phyloP scores from a whole-genome alignment of 2,888 invertebrate genomes.

The Altica lythri region DNA sequence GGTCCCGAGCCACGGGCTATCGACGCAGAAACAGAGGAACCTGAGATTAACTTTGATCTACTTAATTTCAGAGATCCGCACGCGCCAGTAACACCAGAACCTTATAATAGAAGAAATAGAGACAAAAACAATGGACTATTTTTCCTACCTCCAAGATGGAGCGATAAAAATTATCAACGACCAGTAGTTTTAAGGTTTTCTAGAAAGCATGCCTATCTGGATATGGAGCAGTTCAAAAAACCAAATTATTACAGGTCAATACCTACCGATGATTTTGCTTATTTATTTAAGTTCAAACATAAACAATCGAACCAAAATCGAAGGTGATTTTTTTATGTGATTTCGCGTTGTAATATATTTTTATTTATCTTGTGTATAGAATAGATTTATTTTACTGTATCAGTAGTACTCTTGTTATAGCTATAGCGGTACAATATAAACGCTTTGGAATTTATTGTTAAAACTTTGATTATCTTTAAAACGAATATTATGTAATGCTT shows the following conservation, averaged over 20 bases:
- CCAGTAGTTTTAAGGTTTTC: slow-evolving; percentile 52
- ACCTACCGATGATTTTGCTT: slow-evolving; percentile 48
- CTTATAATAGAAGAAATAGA: slow-evolving; percentile 39
- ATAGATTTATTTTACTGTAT: slow-evolving; percentile 25
- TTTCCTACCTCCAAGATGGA: slow-evolving; percentile 45
- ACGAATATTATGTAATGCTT: too few relatives aligned
- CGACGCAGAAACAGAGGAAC: slow-evolving; percentile 18
- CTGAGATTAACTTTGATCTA: slow-evolving; percentile 16
- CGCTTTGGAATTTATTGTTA: too few relatives aligned
- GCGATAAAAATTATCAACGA: slow-evolving; percentile 42
- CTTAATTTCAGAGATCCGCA: slow-evolving; percentile 17
- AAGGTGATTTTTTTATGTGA: slow-evolving; percentile 23
- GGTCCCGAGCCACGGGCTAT: slow-evolving; percentile 9
- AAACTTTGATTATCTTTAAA: too few relatives aligned
- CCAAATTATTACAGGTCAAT: slow-evolving; percentile 48
- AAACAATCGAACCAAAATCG: slow-evolving; percentile 33
- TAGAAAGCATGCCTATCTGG: slow-evolving; percentile 43
- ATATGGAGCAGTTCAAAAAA: slow-evolving; percentile 42
- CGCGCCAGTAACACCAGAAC: slow-evolving; percentile 7
- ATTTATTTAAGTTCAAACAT: slow-evolving; percentile 48
- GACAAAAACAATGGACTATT: slow-evolving; percentile 46
- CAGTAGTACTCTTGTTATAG: too few relatives aligned
- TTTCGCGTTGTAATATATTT: slow-evolving; percentile 17
- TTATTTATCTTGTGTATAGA: slow-evolving; percentile 29
- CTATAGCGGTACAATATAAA: too few relatives aligned